A percentile compares a stretch with the other conserved stretches of the same genome.
Evolutionary conservation across 2,113 vertebrate species (phyloP).

Genomic region (Nothoprocta pentlandii): DNA sequence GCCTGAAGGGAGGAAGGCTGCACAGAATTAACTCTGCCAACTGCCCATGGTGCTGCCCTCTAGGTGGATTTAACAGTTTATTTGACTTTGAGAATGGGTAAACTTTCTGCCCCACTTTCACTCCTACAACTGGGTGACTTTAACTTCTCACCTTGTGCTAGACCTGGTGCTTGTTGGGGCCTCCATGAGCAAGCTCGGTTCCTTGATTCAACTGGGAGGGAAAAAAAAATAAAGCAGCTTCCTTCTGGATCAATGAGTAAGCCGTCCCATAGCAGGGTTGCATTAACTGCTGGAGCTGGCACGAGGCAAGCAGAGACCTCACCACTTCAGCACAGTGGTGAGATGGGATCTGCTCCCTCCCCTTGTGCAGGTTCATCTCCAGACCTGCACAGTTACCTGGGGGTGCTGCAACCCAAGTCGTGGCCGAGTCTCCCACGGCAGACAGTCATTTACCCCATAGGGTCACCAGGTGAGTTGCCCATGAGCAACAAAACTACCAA

Average conservation of each 20-base stretch:
- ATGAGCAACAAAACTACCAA: too few relatives aligned
- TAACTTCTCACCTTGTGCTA: background rate
- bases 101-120: background rate
- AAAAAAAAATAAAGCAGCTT: background rate
- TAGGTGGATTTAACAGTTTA: background rate
- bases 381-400: background rate
- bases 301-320: background rate
- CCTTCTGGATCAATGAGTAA: background rate
- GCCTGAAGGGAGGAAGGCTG: background rate
- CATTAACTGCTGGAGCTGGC: background rate
- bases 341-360: fast-evolving
- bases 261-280: fast-evolving
- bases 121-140: background rate
- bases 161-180: background rate
- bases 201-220: background rate
- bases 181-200: background rate
- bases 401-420: background rate
- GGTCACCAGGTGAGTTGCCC: too few relatives aligned
- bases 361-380: fast-evolving
- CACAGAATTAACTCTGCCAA: fast-evolving
- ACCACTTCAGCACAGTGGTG: background rate
- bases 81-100: background rate
- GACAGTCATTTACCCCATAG: too few relatives aligned
- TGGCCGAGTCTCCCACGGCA: background rate
- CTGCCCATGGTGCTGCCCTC: background rate